These are phyloP conservation scores for Rhopalosiphum padi DNA, from an alignment of 1,140 invertebrate species.

Conservation along the genomic window DNA sequence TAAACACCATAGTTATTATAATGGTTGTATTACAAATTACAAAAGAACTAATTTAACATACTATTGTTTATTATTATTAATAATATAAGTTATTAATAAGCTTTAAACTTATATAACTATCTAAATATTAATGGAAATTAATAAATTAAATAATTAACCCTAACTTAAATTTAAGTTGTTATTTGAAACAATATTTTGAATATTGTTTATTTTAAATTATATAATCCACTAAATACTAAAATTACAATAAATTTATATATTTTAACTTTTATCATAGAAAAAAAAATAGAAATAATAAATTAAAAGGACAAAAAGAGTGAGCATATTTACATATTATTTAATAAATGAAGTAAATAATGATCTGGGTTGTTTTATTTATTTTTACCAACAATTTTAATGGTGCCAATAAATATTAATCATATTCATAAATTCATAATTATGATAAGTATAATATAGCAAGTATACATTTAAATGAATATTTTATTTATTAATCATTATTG, in stretches of 20 bases:
- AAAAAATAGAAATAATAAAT: no score
- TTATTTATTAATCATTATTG: neutral
- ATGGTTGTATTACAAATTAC: no score
- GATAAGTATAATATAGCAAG: neutral
- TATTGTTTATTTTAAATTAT: neutral
- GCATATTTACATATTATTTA: no score
- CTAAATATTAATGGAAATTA: neutral
- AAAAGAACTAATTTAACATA: no score
- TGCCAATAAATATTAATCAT: neutral
- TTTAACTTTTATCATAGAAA: no score
- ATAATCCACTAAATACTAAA: neutral
- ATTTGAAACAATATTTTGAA: neutral
- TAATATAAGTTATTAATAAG: no score
- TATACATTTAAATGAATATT: neutral
- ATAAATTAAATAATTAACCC: neutral
- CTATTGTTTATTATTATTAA: no score
- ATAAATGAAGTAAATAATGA: neutral
- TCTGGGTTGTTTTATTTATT: neutral
- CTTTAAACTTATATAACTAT: neutral
- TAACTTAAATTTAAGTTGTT: neutral
- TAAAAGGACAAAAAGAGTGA: no score
- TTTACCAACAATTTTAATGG: no score
- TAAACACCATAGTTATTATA: neutral
- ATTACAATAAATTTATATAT: no score
- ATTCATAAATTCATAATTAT: neutral